Conservation (phyloP, 2,797 vertebrate species). For the Cygnus olor region DNA sequence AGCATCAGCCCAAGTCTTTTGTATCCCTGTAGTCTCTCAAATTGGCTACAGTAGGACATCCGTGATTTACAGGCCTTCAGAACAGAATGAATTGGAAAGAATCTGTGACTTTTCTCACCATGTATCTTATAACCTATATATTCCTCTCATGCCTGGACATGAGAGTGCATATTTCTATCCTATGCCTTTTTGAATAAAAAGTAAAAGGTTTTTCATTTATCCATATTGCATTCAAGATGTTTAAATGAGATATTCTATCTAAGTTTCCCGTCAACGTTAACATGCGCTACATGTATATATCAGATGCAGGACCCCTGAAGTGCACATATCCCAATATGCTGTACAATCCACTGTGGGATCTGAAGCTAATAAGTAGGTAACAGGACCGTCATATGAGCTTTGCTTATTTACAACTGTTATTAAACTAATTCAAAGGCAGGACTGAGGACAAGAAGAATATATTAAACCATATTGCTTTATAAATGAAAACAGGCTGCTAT, state of each 20-base stretch:
- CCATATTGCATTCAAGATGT: not conserved
- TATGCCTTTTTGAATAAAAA: not conserved
- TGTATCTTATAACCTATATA: not conserved
- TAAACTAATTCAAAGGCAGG: slow-evolving; percentile 53
- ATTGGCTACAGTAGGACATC: slow-evolving; percentile 21
- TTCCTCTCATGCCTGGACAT: slow-evolving; percentile 2
- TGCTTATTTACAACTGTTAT: slow-evolving; percentile 38
- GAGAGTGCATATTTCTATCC: slow-evolving; percentile 13
- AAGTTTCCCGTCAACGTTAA: slow-evolving; percentile 33
- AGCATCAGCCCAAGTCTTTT: slow-evolving; percentile 25
- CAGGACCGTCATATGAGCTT: slow-evolving; percentile 5
- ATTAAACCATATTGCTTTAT: slow-evolving; percentile 13
- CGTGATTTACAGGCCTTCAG: slow-evolving; percentile 6
- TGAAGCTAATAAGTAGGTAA: slow-evolving; percentile 34
- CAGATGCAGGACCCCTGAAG: not conserved
- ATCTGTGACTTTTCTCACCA: slow-evolving; percentile 7
- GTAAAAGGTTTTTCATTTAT: not conserved
- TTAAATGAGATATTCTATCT: slow-evolving; percentile 10
- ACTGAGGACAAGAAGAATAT: slow-evolving; percentile 32
- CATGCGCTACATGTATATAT: not conserved
- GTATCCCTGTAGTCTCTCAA: slow-evolving; percentile 46
- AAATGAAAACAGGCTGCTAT: slow-evolving; percentile 21
- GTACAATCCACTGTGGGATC: not conserved
- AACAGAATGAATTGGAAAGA: not conserved
- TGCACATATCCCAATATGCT: not conserved